Evolutionary conservation across 2,888 invertebrate genomes (phyloP).

Genomic region (Eilema griseolum): DNA sequence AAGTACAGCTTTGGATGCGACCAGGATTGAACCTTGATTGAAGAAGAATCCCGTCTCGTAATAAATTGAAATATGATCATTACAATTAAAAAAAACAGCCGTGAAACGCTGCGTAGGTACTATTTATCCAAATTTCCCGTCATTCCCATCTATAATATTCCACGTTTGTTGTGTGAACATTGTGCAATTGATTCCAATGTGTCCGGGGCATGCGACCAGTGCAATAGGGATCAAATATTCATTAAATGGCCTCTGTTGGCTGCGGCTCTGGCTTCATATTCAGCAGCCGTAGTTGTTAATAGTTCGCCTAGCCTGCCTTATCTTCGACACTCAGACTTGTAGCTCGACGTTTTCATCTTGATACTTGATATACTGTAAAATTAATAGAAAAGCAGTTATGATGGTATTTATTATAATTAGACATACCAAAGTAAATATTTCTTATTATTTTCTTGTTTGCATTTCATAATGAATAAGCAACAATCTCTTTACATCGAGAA

Average conservation of each 20-base stretch:
- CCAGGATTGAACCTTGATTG: no score
- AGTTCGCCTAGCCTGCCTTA: slow-evolving; percentile 75
- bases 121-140: slow-evolving; percentile 27
- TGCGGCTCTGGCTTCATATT: slow-evolving; percentile 73
- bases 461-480: no score
- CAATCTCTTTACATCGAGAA: no score
- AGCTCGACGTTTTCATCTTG: slow-evolving; percentile 56
- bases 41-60: background rate
- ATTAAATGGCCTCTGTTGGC: slow-evolving; percentile 71
- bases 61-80: no score
- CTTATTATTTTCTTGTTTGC: no score
- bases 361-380: slow-evolving; percentile 53
- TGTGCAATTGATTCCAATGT: slow-evolving; percentile 74
- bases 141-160: slow-evolving; percentile 30
- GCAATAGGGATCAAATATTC: slow-evolving; percentile 77
- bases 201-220: slow-evolving; percentile 62
- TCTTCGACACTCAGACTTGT: slow-evolving; percentile 75
- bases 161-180: slow-evolving; percentile 46
- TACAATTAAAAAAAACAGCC: background rate
- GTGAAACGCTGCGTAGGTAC: background rate
- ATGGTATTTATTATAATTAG: background rate
- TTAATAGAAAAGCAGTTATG: background rate
- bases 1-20: no score
- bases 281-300: slow-evolving; percentile 78
- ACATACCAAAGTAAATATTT: no score